phyloP scores from a whole-genome alignment of 2,797 vertebrate species.

The Hippoglossus hippoglossus region DNA sequence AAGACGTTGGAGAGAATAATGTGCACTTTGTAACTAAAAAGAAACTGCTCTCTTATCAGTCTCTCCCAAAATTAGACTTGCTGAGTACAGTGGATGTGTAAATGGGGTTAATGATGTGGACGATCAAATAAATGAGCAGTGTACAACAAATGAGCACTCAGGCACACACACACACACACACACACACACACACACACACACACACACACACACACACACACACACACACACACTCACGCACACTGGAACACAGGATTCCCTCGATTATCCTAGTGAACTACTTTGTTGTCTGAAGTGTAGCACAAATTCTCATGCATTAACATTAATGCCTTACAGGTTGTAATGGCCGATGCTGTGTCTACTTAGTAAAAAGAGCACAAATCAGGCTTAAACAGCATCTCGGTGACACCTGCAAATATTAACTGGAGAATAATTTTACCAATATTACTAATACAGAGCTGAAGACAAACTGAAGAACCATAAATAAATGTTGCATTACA shows the following conservation, averaged over 20 bases:
- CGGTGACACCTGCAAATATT: too few relatives aligned
- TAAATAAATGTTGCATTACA: too few relatives aligned
- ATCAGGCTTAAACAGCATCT: neutral
- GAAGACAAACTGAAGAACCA: too few relatives aligned
- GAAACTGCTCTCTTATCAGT: slow-evolving; percentile 9
- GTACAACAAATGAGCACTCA: slow-evolving; percentile 52
- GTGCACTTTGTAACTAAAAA: neutral
- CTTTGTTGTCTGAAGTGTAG: neutral
- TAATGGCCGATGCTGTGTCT: neutral
- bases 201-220: too few relatives aligned
- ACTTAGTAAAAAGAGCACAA: too few relatives aligned
- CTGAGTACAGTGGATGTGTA: slow-evolving; percentile 57
- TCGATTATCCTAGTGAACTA: too few relatives aligned
- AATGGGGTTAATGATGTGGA: slow-evolving; percentile 69
- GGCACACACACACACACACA: slow-evolving; percentile 15
- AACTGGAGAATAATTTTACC: too few relatives aligned
- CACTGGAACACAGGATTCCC: too few relatives aligned
- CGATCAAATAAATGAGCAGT: slow-evolving; percentile 65
- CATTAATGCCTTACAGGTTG: slow-evolving; percentile 3
- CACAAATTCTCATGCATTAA: slow-evolving; percentile 32
- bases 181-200: slow-evolving; percentile 17
- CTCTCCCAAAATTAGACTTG: slow-evolving; percentile 43
- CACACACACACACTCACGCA: too few relatives aligned
- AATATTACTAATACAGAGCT: too few relatives aligned
- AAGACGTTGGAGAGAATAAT: neutral